These are phyloP conservation scores for Conus ventricosus DNA, from an alignment of 1,140 invertebrate genomes.

Conservation along the genomic window DNA sequence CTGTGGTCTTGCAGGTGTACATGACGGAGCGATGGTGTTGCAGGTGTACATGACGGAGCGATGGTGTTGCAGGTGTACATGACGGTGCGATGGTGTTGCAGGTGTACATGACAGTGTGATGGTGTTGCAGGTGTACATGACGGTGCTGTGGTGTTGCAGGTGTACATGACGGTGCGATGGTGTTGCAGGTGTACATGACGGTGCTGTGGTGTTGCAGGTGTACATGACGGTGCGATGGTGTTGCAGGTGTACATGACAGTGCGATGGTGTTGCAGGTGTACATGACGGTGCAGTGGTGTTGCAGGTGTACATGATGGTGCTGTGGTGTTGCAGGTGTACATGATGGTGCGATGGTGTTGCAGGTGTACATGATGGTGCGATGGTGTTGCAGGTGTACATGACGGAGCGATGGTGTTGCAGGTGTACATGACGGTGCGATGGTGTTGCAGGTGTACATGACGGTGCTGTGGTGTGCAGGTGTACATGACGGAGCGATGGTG, in stretches of 20 bases:
- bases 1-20: too few relatives aligned
- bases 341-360: constrained; percentile 65
- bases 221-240: too few relatives aligned
- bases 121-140: constrained; percentile 63
- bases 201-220: not conserved
- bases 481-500: not conserved
- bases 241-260: too few relatives aligned
- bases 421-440: too few relatives aligned
- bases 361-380: constrained; percentile 59
- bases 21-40: too few relatives aligned
- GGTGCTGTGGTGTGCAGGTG: too few relatives aligned
- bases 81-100: constrained; percentile 21
- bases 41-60: too few relatives aligned
- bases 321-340: constrained; percentile 56
- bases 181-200: too few relatives aligned
- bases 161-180: too few relatives aligned
- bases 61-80: not conserved
- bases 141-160: constrained; percentile 50
- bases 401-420: too few relatives aligned
- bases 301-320: not conserved
- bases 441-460: too few relatives aligned
- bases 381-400: constrained; percentile 58
- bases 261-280: not conserved
- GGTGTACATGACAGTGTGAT: constrained; percentile 68
- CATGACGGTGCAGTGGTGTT: too few relatives aligned